phyloP scores from a whole-genome alignment of 2,797 vertebrate genomes.

The Alca torda region DNA sequence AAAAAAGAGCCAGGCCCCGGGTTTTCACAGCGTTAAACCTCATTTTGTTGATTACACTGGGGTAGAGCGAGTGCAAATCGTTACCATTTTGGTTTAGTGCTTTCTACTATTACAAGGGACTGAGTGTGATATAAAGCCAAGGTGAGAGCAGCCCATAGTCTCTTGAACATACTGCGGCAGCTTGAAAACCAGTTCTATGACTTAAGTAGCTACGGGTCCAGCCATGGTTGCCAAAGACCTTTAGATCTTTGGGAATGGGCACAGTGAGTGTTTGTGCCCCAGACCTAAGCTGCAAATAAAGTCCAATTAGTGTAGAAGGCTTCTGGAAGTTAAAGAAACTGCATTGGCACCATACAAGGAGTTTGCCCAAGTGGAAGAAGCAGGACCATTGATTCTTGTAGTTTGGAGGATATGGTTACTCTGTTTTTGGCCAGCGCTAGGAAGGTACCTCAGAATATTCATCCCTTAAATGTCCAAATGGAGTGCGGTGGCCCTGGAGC shows the following conservation, averaged over 20 bases:
- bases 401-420: not conserved
- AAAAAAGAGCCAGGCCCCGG: not conserved
- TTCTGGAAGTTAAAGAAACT: not conserved
- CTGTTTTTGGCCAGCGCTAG: not conserved
- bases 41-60: not conserved
- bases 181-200: not conserved
- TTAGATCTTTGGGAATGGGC: not conserved
- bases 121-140: not conserved
- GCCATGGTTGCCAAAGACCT: not conserved
- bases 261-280: not conserved
- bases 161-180: not conserved
- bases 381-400: not conserved
- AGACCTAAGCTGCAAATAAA: not conserved
- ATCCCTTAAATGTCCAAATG: not conserved
- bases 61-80: not conserved
- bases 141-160: fast-evolving
- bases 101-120: not conserved
- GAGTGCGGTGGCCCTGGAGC: not conserved
- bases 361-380: not conserved
- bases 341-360: not conserved
- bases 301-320: not conserved
- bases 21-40: not conserved
- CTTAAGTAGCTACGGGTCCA: not conserved
- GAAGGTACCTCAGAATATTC: not conserved
- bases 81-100: not conserved